These are phyloP conservation scores for Aldrovandia affinis DNA, from an alignment of 2,797 vertebrate species.

Conservation along the genomic window DNA sequence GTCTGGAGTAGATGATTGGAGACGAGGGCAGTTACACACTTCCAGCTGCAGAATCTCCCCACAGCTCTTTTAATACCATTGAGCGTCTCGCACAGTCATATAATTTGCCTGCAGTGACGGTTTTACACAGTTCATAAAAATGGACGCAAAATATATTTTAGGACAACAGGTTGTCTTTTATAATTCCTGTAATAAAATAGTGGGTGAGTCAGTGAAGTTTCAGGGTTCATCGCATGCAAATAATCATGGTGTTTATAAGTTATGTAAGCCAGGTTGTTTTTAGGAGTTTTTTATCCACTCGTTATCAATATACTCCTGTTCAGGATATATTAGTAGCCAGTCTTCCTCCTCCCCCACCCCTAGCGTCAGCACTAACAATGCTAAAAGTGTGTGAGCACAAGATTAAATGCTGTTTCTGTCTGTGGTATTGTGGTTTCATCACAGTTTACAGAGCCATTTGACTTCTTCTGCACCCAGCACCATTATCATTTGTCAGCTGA, in stretches of 20 bases:
- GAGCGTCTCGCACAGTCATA: no score
- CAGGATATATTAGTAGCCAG: background rate
- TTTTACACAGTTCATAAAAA: constrained; percentile 2
- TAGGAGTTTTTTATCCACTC: constrained; percentile 1
- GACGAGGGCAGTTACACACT: background rate
- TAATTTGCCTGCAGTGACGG: background rate
- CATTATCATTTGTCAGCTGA: constrained; percentile 6
- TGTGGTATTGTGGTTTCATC: constrained; percentile 29
- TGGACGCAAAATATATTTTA: background rate
- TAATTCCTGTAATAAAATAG: constrained; percentile 25
- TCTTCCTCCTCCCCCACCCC: background rate
- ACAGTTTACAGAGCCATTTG: constrained; percentile 1
- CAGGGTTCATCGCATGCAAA: background rate
- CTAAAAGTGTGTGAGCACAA: constrained; percentile 16
- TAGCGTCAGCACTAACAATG: background rate
- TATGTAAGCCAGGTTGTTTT: background rate
- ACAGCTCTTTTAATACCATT: background rate
- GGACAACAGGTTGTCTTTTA: background rate
- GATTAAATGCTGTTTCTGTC: constrained; percentile 27
- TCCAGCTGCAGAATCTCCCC: background rate
- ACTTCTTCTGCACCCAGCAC: background rate
- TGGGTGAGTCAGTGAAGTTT: background rate
- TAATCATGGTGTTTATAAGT: background rate
- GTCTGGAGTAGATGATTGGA: background rate
- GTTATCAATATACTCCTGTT: constrained; percentile 4